Conservation (phyloP, 2,888 invertebrate genomes). For the Heterodera filipjevi region DNA sequence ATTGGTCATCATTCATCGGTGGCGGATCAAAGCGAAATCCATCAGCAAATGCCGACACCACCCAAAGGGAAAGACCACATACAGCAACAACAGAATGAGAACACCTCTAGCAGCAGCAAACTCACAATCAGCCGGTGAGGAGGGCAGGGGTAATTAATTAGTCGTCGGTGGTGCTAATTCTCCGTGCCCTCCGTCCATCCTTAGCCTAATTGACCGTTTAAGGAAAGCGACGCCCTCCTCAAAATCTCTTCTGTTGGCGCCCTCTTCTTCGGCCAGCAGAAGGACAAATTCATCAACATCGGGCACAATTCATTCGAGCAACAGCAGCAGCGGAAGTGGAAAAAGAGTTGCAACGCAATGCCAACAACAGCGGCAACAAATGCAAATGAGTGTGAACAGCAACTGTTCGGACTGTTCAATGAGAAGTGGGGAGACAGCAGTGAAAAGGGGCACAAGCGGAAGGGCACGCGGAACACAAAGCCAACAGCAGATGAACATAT, state of each 20-base stretch:
- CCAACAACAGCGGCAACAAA: background rate
- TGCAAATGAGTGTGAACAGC: background rate
- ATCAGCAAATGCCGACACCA: background rate
- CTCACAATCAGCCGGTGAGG: too few relatives aligned
- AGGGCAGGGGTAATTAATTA: background rate
- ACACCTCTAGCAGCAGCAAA: background rate
- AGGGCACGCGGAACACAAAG: background rate
- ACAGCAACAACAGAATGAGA: background rate
- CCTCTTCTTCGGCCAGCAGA: background rate
- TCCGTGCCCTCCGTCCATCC: background rate
- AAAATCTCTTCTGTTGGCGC: background rate
- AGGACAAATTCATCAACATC: background rate
- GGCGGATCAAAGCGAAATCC: background rate
- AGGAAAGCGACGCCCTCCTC: background rate
- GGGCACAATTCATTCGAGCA: background rate
- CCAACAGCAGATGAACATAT: background rate
- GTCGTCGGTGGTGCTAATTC: too few relatives aligned
- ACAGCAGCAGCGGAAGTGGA: too few relatives aligned
- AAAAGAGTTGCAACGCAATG: background rate
- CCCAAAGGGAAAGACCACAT: background rate
- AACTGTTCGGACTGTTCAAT: background rate
- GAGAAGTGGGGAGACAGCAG: background rate
- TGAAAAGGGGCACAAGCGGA: background rate
- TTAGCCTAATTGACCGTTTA: background rate
- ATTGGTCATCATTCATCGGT: background rate